Conservation (phyloP, 2,888 invertebrate species). For the Pherbina coryleti region DNA sequence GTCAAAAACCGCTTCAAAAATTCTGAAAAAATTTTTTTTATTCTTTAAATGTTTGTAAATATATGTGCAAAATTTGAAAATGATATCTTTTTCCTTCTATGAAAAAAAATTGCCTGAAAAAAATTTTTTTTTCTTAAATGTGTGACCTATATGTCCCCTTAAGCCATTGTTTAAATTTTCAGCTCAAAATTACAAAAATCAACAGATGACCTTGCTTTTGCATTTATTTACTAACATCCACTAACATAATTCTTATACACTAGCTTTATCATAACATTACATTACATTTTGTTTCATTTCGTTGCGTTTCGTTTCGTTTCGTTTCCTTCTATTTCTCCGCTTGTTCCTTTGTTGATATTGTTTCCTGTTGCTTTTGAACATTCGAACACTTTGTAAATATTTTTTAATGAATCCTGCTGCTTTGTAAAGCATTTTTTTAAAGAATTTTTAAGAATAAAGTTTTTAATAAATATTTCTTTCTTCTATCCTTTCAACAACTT, state of each 20-base stretch:
- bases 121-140: too few species aligned
- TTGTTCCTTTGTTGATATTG: constrained; percentile 29
- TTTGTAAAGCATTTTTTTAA: constrained; percentile 1
- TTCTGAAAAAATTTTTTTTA: too few species aligned
- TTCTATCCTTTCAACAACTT: background rate
- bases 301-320: background rate
- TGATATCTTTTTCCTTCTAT: too few species aligned
- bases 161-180: too few species aligned
- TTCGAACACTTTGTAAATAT: background rate
- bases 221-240: background rate
- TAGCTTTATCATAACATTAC: background rate
- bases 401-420: background rate
- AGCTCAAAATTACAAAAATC: too few species aligned
- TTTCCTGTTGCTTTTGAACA: constrained; percentile 8
- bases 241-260: background rate
- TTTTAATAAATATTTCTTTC: constrained; percentile 28
- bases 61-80: too few species aligned
- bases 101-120: too few species aligned
- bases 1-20: too few species aligned
- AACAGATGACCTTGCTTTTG: background rate
- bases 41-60: too few species aligned
- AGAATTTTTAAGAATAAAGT: background rate
- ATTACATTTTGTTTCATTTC: background rate
- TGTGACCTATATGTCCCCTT: too few species aligned
- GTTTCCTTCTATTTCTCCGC: background rate